Evolutionary conservation across 2,797 vertebrate genomes (phyloP), one percentile per base, ranked within the genome.

Genomic region (Mallotus villosus): DNA sequence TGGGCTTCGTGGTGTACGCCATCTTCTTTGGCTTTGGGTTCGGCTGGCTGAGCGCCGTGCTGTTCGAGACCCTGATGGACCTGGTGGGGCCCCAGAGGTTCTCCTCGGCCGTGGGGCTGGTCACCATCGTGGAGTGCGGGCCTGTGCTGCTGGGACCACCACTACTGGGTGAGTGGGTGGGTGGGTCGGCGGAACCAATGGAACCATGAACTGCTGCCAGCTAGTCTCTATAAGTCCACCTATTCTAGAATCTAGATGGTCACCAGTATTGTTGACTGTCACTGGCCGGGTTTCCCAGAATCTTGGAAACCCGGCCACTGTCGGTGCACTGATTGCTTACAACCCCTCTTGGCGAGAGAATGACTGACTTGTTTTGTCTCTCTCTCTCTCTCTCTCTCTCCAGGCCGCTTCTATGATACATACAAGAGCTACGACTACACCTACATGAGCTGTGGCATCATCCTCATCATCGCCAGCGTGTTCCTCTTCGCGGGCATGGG

Each of bases 51-150:
- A 98, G 97, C 69, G 90, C 97, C 0, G 95, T 99, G 60, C 84
- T 99, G 2, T 99, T 99, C 27, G 97, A 99, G 92, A 99, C 97
- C 0, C 88, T 99, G 83, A 99, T 98, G 96, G 98, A 99, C 76
- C 93, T 99, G 78, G 95, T 99, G 70, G 98, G 97, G 21, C 79
- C 97, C 0, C 95, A 96, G 89, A 91, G 95, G 65, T 98, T 99
- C 89, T 99, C 97, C 77, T 98, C 97, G 0, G 97, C 98, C 0
- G 97, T 99, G 3, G 97, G 98, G 5, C 82, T 99, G 59, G 97
- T 99, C 88, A 98, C 97, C 22, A 99, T 99, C 0, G 96, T 99
- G 86, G 97, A 99, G 87, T 99, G 97, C 74, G 94, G 71, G 3
- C 97, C 98, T 0, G 97, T 99, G 67, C 93, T 99, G 67, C 81